phyloP scores from a whole-genome alignment of 2,888 invertebrate genomes.

The Megamerina dolium region DNA sequence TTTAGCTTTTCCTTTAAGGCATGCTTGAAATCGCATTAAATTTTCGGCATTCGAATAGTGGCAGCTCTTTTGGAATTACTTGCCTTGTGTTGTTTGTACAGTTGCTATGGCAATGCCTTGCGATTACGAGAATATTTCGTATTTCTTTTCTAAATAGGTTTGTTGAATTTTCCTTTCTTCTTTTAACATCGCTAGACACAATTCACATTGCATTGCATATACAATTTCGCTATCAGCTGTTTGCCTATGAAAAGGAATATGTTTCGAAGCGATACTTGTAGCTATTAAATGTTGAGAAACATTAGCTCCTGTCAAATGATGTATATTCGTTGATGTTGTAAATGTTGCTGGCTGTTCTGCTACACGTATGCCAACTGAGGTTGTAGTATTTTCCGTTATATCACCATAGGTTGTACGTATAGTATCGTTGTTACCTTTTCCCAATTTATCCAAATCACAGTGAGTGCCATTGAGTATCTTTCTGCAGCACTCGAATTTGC shows the following conservation, averaged over 20 bases:
- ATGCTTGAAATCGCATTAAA: slow-evolving; percentile 11
- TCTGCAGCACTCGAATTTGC: no score
- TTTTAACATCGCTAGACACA: slow-evolving; percentile 1
- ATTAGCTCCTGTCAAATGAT: no score
- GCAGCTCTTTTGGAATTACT: no score
- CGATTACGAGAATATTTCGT: neutral
- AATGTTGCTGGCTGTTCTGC: neutral
- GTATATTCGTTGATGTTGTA: neutral
- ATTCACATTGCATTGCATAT: neutral
- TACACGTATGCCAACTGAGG: no score
- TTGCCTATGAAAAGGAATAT: no score
- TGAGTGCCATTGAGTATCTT: no score
- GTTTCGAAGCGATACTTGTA: neutral
- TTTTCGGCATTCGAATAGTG: slow-evolving; percentile 12
- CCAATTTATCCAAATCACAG: no score
- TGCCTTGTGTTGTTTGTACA: slow-evolving; percentile 7
- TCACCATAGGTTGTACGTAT: no score
- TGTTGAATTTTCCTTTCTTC: slow-evolving; percentile 2
- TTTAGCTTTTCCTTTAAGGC: slow-evolving; percentile 9
- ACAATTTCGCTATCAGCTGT: neutral
- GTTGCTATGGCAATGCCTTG: neutral
- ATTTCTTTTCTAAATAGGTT: slow-evolving; percentile 1
- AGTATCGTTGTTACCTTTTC: no score
- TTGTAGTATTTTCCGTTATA: no score
- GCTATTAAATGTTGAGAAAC: no score